phyloP scores from a whole-genome alignment of 2,888 invertebrate species.

The Scaptomyza parva region DNA sequence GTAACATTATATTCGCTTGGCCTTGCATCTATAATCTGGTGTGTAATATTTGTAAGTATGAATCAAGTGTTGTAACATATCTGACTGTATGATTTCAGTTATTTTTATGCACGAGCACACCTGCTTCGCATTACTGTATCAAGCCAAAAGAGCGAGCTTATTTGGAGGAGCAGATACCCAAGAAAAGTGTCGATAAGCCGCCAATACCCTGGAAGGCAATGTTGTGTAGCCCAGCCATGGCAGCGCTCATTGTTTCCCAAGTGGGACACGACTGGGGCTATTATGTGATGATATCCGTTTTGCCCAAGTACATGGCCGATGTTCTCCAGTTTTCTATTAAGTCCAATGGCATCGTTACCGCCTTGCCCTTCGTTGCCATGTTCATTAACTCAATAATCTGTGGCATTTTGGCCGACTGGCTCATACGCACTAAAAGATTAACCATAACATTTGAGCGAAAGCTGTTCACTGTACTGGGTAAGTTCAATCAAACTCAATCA shows the following conservation, averaged over 20 bases:
- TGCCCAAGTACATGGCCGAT: constrained; percentile 87
- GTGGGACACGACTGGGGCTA: constrained; percentile 88
- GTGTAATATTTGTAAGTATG: neutral
- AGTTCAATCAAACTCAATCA: constrained; percentile 18
- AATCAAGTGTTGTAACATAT: no score
- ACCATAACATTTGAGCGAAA: constrained; percentile 87
- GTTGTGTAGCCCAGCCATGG: constrained; percentile 88
- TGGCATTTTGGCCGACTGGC: constrained; percentile 88
- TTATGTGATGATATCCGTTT: constrained; percentile 87
- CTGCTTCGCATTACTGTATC: constrained; percentile 89
- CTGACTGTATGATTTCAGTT: constrained; percentile 81
- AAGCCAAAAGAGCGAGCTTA: constrained; percentile 88
- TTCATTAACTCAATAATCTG: constrained; percentile 86
- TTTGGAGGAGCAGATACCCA: constrained; percentile 87
- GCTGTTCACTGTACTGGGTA: constrained; percentile 88
- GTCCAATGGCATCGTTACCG: constrained; percentile 86
- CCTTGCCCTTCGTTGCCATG: constrained; percentile 87
- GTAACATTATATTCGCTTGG: constrained; percentile 92
- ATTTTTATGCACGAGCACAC: constrained; percentile 86
- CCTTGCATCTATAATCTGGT: constrained; percentile 84
- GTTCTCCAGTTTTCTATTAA: constrained; percentile 86
- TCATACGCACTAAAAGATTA: constrained; percentile 86
- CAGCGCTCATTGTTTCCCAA: constrained; percentile 89
- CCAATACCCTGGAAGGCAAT: constrained; percentile 89
- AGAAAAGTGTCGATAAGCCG: constrained; percentile 85